phyloP scores from a whole-genome alignment of 2,888 invertebrate species.

The Camptogramma bilineatum region DNA sequence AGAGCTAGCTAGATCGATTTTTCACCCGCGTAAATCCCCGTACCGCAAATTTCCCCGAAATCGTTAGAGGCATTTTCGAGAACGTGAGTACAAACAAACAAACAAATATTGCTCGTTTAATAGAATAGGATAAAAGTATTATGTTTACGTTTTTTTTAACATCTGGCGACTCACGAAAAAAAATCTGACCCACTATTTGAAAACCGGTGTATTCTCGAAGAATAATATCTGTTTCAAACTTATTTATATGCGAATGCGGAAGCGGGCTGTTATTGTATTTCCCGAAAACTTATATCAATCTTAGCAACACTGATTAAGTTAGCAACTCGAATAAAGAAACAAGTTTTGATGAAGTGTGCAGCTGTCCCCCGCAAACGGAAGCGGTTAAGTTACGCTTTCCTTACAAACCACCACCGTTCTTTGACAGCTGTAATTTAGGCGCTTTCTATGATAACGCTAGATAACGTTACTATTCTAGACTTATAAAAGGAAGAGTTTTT shows the following conservation, averaged over 20 bases:
- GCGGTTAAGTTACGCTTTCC: conserved; percentile 20
- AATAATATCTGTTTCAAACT: conserved; percentile 8
- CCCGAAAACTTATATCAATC: conserved; percentile 32
- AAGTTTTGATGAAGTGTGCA: conserved; percentile 43
- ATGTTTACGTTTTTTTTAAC: no score
- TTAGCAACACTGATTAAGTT: conserved; percentile 33
- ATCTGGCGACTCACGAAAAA: no score
- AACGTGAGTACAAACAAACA: no score
- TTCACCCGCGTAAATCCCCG: no score
- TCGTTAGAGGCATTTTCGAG: no score
- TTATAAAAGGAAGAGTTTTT: no score
- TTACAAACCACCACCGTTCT: not conserved
- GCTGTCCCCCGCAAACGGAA: conserved; percentile 39
- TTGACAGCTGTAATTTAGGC: not conserved
- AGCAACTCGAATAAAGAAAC: conserved; percentile 44
- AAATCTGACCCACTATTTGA: not conserved
- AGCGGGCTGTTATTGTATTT: conserved; percentile 19
- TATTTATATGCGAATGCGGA: conserved; percentile 7
- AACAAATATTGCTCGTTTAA: no score
- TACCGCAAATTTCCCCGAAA: no score
- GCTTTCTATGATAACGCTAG: no score
- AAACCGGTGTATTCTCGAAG: not conserved
- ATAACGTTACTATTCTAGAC: no score
- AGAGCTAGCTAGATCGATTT: no score
- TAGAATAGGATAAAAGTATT: no score